These are phyloP conservation scores for Cromileptes altivelis DNA, from an alignment of 2,113 vertebrate genomes.

Conservation along the genomic window DNA sequence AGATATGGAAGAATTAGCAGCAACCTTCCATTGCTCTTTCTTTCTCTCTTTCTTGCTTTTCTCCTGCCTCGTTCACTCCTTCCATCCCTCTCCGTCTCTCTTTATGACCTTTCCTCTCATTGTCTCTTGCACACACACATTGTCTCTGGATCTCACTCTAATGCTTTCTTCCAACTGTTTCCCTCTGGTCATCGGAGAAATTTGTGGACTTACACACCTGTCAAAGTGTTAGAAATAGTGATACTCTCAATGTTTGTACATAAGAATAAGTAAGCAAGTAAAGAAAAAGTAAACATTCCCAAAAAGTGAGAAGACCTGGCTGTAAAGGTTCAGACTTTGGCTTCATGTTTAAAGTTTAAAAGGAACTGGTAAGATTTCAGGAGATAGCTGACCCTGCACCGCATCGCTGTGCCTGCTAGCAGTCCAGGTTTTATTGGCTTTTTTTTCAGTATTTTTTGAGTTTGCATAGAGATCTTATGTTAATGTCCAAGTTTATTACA, in stretches of 20 bases:
- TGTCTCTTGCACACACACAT: constrained; percentile 59
- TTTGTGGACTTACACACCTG: constrained; percentile 23
- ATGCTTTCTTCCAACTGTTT: constrained; percentile 34
- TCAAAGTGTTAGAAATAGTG: constrained; percentile 1
- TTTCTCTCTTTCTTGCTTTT: constrained; percentile 65
- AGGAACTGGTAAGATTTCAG: background rate
- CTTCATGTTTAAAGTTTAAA: background rate
- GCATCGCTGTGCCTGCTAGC: background rate
- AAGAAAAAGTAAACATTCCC: background rate
- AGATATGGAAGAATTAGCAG: constrained; percentile 99
- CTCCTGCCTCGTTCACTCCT: constrained; percentile 51
- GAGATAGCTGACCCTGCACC: background rate
- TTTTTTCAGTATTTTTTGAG: background rate
- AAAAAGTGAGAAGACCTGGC: background rate
- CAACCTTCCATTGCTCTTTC: constrained; percentile 80
- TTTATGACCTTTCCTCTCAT: constrained; percentile 71
- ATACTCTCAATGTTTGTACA: background rate
- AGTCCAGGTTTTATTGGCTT: background rate
- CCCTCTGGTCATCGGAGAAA: constrained; percentile 31
- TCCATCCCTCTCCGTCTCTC: constrained; percentile 55
- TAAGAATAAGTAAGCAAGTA: too few relatives aligned
- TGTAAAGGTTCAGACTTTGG: background rate
- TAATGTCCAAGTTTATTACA: background rate
- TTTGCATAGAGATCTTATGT: background rate
- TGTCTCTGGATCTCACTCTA: constrained; percentile 47